phyloP scores from a whole-genome alignment of 2,113 vertebrate species.

The Colistium nudipinnis region DNA sequence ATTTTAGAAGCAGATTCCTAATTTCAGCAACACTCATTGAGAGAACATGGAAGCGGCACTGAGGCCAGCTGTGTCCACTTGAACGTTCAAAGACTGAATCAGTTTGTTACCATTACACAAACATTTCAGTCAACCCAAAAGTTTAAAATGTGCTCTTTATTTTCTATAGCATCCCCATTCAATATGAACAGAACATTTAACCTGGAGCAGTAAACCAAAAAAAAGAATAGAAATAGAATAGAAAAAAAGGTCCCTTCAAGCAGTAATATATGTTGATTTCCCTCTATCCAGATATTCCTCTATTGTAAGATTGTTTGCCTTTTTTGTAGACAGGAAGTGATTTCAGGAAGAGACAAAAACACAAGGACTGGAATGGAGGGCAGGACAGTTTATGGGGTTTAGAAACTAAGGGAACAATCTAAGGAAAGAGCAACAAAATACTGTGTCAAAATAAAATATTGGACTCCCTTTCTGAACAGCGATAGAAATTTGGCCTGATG shows the following conservation, averaged over 20 bases:
- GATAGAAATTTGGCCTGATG: neutral
- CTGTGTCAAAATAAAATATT: constrained; percentile 56
- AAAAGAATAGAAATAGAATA: neutral
- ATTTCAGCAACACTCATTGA: constrained; percentile 34
- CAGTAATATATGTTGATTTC: neutral
- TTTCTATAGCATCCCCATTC: constrained; percentile 34
- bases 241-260: constrained; percentile 36
- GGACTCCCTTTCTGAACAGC: constrained; percentile 44
- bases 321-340: constrained; percentile 57
- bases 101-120: neutral
- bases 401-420: constrained; percentile 28
- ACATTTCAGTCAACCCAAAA: constrained; percentile 27
- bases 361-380: constrained; percentile 13
- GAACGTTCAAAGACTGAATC: constrained; percentile 17
- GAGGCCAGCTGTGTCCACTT: neutral
- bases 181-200: constrained; percentile 58
- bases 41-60: constrained; percentile 17
- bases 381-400: neutral
- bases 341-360: constrained; percentile 33
- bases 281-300: constrained; percentile 21
- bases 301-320: constrained; percentile 46
- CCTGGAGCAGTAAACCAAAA: neutral
- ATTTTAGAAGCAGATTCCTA: neutral
- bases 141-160: constrained; percentile 10
- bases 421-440: constrained; percentile 40